These are phyloP conservation scores for Dicerorhinus sumatrensis DNA, from an alignment of 2,113 vertebrate species.

Conservation along the genomic window DNA sequence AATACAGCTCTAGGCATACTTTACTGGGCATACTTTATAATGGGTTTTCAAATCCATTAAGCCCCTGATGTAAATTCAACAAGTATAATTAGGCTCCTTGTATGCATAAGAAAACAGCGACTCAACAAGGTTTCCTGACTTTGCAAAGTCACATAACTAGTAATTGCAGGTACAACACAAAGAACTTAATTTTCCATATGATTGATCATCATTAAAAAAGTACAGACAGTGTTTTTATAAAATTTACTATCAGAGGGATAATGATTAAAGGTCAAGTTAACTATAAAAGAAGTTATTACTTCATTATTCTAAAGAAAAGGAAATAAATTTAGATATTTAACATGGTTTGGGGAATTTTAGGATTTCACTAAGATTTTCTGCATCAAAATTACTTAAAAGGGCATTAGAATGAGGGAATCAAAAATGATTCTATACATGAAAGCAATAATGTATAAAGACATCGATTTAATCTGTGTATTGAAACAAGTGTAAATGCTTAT, in stretches of 20 bases:
- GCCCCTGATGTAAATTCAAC: background rate
- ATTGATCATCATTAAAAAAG: conserved; percentile 62
- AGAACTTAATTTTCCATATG: conserved; percentile 70
- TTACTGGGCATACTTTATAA: background rate
- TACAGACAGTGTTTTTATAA: background rate
- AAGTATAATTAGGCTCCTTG: conserved; percentile 44
- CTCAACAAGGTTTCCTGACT: background rate
- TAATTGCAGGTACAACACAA: conserved; percentile 35
- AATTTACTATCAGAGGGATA: conserved; percentile 58
- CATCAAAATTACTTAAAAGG: background rate
- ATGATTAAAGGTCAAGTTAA: conserved; percentile 59
- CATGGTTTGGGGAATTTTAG: background rate
- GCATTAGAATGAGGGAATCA: background rate
- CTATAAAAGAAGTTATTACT: conserved; percentile 51
- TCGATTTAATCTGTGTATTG: background rate
- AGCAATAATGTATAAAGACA: background rate
- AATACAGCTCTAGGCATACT: background rate
- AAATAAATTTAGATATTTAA: conserved; percentile 57
- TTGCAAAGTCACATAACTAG: conserved; percentile 53
- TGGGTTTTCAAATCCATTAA: background rate
- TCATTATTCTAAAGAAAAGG: conserved; percentile 56
- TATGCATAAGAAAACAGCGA: background rate
- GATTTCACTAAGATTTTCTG: background rate
- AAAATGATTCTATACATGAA: background rate
- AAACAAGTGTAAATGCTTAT: conserved; percentile 35